Evolutionary conservation across 2,797 vertebrate species (phyloP).

Genomic region (Typhlichthys eigenmanni): DNA sequence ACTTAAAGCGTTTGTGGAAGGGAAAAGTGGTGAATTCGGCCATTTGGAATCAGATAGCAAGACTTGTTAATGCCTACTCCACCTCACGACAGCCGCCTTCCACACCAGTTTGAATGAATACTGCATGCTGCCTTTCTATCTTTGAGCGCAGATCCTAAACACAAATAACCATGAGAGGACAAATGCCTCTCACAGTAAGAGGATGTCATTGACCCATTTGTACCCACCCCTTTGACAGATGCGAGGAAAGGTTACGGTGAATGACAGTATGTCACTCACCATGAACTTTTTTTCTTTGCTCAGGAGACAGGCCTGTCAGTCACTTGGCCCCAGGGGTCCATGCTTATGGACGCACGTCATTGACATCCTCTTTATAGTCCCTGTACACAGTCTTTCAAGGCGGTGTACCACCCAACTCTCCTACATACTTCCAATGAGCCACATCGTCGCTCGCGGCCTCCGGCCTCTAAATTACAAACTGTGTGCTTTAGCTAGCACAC

Average conservation of each 20-base stretch:
- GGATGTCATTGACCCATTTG: conserved; percentile 16
- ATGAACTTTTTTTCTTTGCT: conserved; percentile 34
- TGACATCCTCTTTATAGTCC: conserved; percentile 72
- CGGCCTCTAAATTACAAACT: conserved; percentile 73
- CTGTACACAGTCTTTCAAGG: conserved; percentile 68
- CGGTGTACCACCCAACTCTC: conserved; percentile 64
- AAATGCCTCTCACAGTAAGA: not conserved
- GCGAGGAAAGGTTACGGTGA: conserved; percentile 35
- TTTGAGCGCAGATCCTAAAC: not conserved
- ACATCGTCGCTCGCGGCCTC: conserved; percentile 60
- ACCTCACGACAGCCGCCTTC: conserved; percentile 9
- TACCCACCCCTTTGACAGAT: conserved; percentile 15
- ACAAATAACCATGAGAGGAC: conserved; percentile 18
- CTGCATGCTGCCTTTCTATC: conserved; percentile 9
- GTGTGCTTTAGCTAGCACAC: conserved; percentile 57
- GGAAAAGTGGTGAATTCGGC: conserved; percentile 14
- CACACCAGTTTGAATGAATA: conserved; percentile 27
- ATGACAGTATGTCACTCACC: conserved; percentile 39
- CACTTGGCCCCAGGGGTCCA: conserved; percentile 48
- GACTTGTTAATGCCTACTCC: conserved; percentile 12
- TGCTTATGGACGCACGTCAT: conserved; percentile 72
- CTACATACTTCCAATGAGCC: conserved; percentile 66
- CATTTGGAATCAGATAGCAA: not conserved
- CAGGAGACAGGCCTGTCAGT: conserved; percentile 33
- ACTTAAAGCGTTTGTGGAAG: too few relatives aligned